Percentiles rank a stretch among this genome's conserved stretches.
phyloP scores from a whole-genome alignment of 2,888 invertebrate genomes.

The Lepidocyrtinus sp. region DNA sequence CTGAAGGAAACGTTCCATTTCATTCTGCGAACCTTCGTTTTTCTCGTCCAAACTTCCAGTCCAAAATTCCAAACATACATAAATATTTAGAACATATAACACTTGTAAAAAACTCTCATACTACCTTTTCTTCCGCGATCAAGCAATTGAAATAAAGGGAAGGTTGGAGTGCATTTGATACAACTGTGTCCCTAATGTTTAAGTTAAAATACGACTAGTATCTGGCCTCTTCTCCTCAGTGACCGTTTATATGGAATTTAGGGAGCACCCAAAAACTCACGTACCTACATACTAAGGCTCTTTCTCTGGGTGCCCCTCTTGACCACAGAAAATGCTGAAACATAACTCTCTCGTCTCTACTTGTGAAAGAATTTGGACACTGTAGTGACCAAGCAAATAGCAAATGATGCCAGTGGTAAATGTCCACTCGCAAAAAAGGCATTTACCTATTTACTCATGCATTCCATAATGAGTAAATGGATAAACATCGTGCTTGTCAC shows the following conservation, averaged over 20 bases:
- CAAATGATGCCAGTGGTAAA: neutral
- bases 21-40: neutral
- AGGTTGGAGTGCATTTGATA: neutral
- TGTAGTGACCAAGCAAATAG: neutral
- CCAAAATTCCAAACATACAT: slow-evolving; percentile 1
- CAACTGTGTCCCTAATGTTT: neutral
- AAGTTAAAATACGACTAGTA: slow-evolving; percentile 4
- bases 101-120: neutral
- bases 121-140: neutral
- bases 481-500: slow-evolving; percentile 11
- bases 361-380: neutral
- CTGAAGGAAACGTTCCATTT: neutral
- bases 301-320: neutral
- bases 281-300: neutral
- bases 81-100: neutral
- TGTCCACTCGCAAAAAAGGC: neutral
- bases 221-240: slow-evolving; percentile 8
- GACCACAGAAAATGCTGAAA: neutral
- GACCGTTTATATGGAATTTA: too few species aligned
- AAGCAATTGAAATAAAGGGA: neutral
- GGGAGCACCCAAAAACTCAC: too few species aligned
- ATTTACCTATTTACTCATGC: neutral
- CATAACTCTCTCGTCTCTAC: neutral
- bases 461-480: slow-evolving; percentile 10
- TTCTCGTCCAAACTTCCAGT: neutral